Conservation (phyloP, 1,140 invertebrate species). For the Drosophila ogumai region DNA sequence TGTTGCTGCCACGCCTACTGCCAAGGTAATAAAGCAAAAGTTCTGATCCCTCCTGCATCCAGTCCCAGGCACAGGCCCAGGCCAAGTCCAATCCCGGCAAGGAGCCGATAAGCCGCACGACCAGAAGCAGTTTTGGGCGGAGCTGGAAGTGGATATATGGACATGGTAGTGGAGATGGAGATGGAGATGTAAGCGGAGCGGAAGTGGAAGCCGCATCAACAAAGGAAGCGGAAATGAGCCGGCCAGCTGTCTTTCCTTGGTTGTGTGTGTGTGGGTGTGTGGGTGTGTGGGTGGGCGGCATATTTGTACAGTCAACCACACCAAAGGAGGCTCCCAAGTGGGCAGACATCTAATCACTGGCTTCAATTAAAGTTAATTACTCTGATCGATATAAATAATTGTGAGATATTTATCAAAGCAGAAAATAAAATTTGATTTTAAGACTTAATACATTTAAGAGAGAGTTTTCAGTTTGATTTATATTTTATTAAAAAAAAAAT, state of each 20-base stretch:
- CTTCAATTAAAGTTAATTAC: conserved; percentile 20
- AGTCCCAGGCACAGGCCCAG: conserved; percentile 1
- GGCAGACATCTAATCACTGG: conserved; percentile 30
- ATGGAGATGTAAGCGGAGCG: neutral
- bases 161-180: neutral
- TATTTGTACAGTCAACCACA: conserved; percentile 23
- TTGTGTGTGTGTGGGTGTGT: conserved; percentile 4
- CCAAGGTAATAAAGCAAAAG: conserved; percentile 79
- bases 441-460: no score
- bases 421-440: no score
- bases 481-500: no score
- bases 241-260: conserved; percentile 29
- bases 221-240: conserved; percentile 76
- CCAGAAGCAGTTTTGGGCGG: conserved; percentile 27
- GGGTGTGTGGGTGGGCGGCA: conserved; percentile 4
- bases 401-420: neutral
- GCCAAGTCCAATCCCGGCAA: conserved; percentile 21
- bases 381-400: conserved; percentile 12
- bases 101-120: conserved; percentile 25
- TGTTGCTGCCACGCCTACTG: conserved; percentile 49
- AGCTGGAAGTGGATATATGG: neutral
- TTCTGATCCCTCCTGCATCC: conserved; percentile 47
- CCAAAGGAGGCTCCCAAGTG: conserved; percentile 7
- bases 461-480: neutral
- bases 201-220: conserved; percentile 49